phyloP scores from a whole-genome alignment of 2,888 invertebrate genomes.

The Criorhina ranunculi region DNA sequence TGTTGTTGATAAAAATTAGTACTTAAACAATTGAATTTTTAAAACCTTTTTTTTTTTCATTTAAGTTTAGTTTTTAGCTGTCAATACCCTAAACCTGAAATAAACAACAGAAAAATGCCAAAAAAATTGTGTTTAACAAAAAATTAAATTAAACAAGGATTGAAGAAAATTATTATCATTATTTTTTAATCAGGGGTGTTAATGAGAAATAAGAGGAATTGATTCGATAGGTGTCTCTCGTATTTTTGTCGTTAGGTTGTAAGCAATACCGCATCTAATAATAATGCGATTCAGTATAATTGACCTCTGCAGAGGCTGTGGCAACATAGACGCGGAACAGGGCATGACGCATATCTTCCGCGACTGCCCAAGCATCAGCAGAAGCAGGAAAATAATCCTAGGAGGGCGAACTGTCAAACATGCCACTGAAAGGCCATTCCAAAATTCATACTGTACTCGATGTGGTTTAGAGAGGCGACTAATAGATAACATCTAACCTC shows the following conservation, averaged over 20 bases:
- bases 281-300: no score
- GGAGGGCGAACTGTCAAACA: no score
- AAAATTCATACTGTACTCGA: no score
- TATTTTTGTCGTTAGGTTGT: not conserved
- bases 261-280: no score
- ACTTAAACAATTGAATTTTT: slow-evolving; percentile 45
- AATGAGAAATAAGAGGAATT: slow-evolving; percentile 71
- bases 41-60: slow-evolving; percentile 58
- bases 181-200: slow-evolving; percentile 51
- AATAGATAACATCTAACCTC: no score
- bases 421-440: no score
- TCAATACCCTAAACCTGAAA: slow-evolving; percentile 80
- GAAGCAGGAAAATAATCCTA: no score
- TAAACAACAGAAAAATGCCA: slow-evolving; percentile 78
- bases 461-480: no score
- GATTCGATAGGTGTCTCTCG: slow-evolving; percentile 16
- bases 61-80: slow-evolving; percentile 78
- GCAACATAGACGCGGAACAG: no score
- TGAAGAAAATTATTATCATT: slow-evolving; percentile 48
- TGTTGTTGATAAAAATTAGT: slow-evolving; percentile 40
- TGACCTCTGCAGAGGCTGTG: no score
- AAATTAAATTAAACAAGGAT: slow-evolving; percentile 71
- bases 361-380: no score
- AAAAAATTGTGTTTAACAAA: slow-evolving; percentile 78
- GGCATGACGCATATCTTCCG: no score